Evolutionary conservation across 1,140 invertebrate genomes (phyloP).

Genomic region (Periplaneta americana): DNA sequence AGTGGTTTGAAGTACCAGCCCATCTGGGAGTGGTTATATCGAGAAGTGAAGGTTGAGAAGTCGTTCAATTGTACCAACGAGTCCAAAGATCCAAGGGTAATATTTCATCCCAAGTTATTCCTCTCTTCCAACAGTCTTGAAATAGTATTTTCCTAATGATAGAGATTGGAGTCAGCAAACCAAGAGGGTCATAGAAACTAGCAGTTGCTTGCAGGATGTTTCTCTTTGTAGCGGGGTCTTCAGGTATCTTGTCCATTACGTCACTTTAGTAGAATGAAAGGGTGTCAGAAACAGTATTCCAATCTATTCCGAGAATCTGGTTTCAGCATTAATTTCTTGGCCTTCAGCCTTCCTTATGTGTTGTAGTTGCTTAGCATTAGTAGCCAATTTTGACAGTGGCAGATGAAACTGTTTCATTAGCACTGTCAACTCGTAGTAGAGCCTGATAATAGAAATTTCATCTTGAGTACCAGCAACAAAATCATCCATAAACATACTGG

Average conservation of each 20-base stretch:
- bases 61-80: not conserved
- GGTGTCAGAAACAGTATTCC: too few relatives aligned
- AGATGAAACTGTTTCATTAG: too few relatives aligned
- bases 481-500: too few relatives aligned
- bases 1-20: not conserved
- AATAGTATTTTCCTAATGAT: conserved; percentile 1
- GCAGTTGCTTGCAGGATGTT: not conserved
- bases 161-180: not conserved
- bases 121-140: not conserved
- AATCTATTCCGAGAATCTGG: too few relatives aligned
- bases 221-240: not conserved
- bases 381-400: too few relatives aligned
- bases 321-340: too few relatives aligned
- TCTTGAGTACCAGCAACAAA: too few relatives aligned
- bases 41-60: not conserved
- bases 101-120: not conserved
- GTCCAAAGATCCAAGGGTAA: not conserved
- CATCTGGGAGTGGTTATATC: not conserved
- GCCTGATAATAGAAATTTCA: too few relatives aligned
- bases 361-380: too few relatives aligned
- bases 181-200: not conserved
- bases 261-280: too few relatives aligned
- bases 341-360: too few relatives aligned
- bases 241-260: not conserved
- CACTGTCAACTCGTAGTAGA: too few relatives aligned